phyloP scores from a whole-genome alignment of 2,888 invertebrate genomes.

The Cataglyphis rosenhaueri region DNA sequence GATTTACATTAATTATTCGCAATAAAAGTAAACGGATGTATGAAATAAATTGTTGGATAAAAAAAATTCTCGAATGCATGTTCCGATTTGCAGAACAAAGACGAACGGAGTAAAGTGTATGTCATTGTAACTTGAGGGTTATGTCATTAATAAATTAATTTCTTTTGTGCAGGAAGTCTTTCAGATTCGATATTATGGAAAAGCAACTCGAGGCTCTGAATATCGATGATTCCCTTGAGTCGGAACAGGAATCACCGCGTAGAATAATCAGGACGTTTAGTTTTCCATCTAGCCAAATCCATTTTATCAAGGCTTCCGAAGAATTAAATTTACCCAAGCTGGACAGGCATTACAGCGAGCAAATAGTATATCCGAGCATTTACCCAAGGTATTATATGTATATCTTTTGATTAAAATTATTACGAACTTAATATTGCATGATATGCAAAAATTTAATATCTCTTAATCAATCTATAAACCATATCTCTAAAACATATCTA shows the following conservation, averaged over 20 bases:
- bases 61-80: not conserved
- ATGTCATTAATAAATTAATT: slow-evolving; percentile 20
- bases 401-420: not conserved
- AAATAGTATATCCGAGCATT: not conserved
- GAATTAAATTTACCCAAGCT: not conserved
- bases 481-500: too few species aligned
- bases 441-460: not conserved
- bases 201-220: slow-evolving; percentile 76
- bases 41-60: not conserved
- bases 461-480: not conserved
- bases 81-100: not conserved
- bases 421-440: not conserved
- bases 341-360: not conserved
- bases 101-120: slow-evolving; percentile 67
- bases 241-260: slow-evolving; percentile 30
- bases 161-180: slow-evolving; percentile 60
- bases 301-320: not conserved
- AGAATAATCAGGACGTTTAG: slow-evolving; percentile 74
- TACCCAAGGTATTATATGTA: not conserved
- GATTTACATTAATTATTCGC: not conserved
- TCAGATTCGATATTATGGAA: slow-evolving; percentile 76
- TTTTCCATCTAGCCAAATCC: slow-evolving; percentile 56
- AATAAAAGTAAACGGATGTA: not conserved
- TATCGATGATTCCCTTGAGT: slow-evolving; percentile 60
- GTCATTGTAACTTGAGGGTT: slow-evolving; percentile 61